Conservation (phyloP, 1,140 invertebrate species). For the Stenopsyche tienmushanensis region DNA sequence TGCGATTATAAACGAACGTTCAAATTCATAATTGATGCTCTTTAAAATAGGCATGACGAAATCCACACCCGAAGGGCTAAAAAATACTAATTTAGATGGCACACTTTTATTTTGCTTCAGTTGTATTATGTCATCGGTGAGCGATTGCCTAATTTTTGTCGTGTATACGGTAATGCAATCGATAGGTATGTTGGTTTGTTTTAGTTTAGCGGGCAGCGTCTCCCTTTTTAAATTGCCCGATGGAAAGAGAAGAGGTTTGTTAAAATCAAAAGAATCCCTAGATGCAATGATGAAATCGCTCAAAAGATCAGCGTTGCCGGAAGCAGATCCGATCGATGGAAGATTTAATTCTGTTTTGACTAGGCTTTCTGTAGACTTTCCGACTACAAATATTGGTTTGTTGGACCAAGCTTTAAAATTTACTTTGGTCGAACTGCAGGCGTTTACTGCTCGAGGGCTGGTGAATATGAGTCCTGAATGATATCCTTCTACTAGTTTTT, state of each 20-base stretch:
- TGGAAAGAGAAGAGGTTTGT: slow-evolving; percentile 52
- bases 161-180: slow-evolving; percentile 40
- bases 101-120: slow-evolving; percentile 42
- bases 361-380: slow-evolving; percentile 47
- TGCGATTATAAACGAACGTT: slow-evolving; percentile 48
- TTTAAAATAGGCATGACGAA: slow-evolving; percentile 42
- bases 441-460: slow-evolving; percentile 51
- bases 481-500: slow-evolving; percentile 45
- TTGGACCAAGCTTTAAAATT: slow-evolving; percentile 43
- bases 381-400: slow-evolving; percentile 52
- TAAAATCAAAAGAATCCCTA: slow-evolving; percentile 41
- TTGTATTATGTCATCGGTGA: slow-evolving; percentile 44
- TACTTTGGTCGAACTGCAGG: slow-evolving; percentile 28
- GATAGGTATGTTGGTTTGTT: slow-evolving; percentile 43
- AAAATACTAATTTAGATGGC: slow-evolving; percentile 51
- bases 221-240: slow-evolving; percentile 54
- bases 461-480: slow-evolving; percentile 49
- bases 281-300: slow-evolving; percentile 47
- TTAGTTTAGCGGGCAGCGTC: slow-evolving; percentile 45
- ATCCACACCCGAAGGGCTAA: slow-evolving; percentile 54
- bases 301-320: slow-evolving; percentile 52
- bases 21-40: slow-evolving; percentile 40
- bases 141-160: slow-evolving; percentile 13
- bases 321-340: slow-evolving; percentile 45
- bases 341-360: slow-evolving; percentile 44